phyloP scores from a whole-genome alignment of 2,888 invertebrate species.

The Nematopogon swammerdamellus region DNA sequence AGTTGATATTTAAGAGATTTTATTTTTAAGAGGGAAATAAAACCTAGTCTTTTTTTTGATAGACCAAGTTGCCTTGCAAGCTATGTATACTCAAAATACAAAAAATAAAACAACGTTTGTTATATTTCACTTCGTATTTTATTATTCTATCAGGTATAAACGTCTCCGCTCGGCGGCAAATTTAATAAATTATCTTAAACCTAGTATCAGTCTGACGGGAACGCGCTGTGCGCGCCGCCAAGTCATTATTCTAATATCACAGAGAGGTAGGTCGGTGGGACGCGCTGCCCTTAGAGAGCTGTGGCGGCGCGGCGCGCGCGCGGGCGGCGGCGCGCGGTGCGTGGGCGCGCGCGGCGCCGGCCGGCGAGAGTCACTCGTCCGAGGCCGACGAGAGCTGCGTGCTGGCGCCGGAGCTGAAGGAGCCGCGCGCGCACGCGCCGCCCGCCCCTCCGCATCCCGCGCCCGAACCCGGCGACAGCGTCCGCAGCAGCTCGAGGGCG shows the following conservation, averaged over 20 bases:
- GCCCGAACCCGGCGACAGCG: slow-evolving; percentile 40
- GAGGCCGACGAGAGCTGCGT: slow-evolving; percentile 61
- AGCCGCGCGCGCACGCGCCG: slow-evolving; percentile 56
- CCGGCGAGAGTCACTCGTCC: slow-evolving; percentile 49
- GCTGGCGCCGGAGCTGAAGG: slow-evolving; percentile 62
- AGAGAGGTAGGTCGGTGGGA: slow-evolving; percentile 54
- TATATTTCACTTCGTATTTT: not conserved
- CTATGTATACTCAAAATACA: too few relatives aligned
- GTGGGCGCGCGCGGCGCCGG: not conserved
- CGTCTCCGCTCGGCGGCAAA: slow-evolving; percentile 52
- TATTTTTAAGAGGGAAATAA: too few relatives aligned
- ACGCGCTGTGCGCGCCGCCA: slow-evolving; percentile 44
- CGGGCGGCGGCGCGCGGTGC: slow-evolving; percentile 20
- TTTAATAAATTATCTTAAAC: slow-evolving; percentile 48
- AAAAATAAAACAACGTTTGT: not conserved
- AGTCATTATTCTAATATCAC: slow-evolving; percentile 49
- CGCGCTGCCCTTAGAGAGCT: slow-evolving; percentile 17
- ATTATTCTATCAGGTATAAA: slow-evolving; percentile 43
- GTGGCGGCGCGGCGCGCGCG: slow-evolving; percentile 24
- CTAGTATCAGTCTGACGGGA: slow-evolving; percentile 54
- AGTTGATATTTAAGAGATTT: too few relatives aligned
- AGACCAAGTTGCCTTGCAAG: too few relatives aligned
- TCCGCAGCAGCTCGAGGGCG: slow-evolving; percentile 37
- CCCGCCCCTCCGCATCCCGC: slow-evolving; percentile 38
- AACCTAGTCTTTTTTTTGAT: too few relatives aligned